A percentile compares a stretch with the other conserved stretches of the same genome.
Conservation (phyloP, 2,888 invertebrate genomes). For the Philopedon plagiatum region DNA sequence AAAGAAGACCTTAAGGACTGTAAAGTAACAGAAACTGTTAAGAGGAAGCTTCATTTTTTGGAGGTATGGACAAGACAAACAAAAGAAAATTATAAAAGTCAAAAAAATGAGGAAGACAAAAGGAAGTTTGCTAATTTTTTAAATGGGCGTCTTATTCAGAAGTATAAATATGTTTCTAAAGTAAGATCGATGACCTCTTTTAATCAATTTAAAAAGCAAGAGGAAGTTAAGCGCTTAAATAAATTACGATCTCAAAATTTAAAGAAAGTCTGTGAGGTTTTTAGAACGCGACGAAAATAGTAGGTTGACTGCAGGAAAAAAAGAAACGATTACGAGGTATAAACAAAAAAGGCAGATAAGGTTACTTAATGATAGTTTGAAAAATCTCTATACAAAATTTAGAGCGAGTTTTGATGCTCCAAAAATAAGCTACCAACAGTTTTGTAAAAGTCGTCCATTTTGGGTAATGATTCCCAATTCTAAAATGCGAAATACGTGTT, state of each 20-base stretch:
- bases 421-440: not conserved
- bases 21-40: not conserved
- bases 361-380: not conserved
- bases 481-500: not conserved
- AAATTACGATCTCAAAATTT: not conserved
- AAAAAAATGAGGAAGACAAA: not conserved
- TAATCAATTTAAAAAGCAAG: no score
- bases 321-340: not conserved
- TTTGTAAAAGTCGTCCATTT: slow-evolving; percentile 5
- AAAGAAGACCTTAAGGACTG: no score
- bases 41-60: not conserved
- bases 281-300: not conserved
- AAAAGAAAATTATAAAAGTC: not conserved
- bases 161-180: no score
- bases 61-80: not conserved
- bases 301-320: not conserved
- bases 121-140: not conserved
- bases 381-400: not conserved
- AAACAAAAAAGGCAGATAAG: not conserved
- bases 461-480: not conserved
- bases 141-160: not conserved
- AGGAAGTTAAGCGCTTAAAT: not conserved
- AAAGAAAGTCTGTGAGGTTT: not conserved
- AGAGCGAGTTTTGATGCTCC: not conserved
- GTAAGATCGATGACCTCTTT: no score